phyloP scores from a whole-genome alignment of 1,140 invertebrate genomes.

The Hylaeus anthracinus region DNA sequence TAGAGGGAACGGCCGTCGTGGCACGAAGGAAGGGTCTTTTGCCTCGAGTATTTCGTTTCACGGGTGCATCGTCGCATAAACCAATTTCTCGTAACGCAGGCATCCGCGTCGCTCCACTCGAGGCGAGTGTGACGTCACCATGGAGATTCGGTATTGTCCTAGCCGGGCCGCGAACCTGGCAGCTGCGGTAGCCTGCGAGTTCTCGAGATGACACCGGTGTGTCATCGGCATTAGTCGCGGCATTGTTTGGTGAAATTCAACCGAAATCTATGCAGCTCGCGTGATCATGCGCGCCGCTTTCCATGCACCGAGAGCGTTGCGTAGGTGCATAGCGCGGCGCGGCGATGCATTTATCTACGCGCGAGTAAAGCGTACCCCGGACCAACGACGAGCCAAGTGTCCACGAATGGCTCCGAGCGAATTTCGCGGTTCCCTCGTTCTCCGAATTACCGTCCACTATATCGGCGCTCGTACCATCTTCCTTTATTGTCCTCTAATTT shows the following conservation, averaged over 20 bases:
- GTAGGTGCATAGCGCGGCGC: background rate
- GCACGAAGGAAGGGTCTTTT: background rate
- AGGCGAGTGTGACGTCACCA: conserved; percentile 25
- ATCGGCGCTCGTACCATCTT: background rate
- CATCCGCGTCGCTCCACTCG: background rate
- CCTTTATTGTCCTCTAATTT: conserved; percentile 7
- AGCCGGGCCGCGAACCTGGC: conserved; percentile 28
- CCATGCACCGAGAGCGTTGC: background rate
- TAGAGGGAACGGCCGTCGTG: background rate
- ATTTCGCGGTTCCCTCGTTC: conserved; percentile 10
- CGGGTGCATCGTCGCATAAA: background rate
- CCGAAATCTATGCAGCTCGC: conserved; percentile 50
- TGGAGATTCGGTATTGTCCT: conserved; percentile 58
- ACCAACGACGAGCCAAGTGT: conserved; percentile 11
- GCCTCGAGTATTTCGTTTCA: conserved; percentile 1
- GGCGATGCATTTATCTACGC: conserved; percentile 5
- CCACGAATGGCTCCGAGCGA: conserved; percentile 1
- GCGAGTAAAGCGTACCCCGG: background rate
- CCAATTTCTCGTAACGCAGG: conserved; percentile 10
- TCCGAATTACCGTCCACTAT: background rate
- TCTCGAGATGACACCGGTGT: conserved; percentile 59
- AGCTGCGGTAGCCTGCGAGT: conserved; percentile 34
- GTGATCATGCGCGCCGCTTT: conserved; percentile 5
- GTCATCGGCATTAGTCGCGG: conserved; percentile 63
- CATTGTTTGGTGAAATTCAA: conserved; percentile 61